Evolutionary conservation across 2,888 invertebrate species (phyloP).

Genomic region (Diarsia brunnea): DNA sequence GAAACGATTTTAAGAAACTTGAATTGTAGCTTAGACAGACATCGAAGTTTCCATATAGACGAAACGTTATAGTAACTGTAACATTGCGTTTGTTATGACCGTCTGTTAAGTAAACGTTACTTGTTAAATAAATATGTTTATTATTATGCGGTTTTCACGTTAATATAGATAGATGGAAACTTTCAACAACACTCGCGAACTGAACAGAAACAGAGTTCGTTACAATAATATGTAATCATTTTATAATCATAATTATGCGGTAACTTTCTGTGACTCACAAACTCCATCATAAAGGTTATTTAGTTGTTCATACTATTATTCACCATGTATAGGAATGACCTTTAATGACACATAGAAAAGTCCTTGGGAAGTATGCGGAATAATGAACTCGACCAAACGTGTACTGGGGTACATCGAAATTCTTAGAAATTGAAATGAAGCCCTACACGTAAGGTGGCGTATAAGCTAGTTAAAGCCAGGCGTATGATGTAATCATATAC

Average conservation of each 20-base stretch:
- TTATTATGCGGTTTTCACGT: constrained; percentile 20
- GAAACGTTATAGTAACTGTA: constrained; percentile 9
- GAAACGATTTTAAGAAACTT: neutral
- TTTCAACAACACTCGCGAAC: constrained; percentile 20
- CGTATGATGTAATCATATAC: constrained; percentile 36
- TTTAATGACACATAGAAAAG: constrained; percentile 34
- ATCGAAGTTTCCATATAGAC: neutral
- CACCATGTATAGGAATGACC: constrained; percentile 32
- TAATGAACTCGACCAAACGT: constrained; percentile 29
- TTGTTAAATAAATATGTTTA: constrained; percentile 46
- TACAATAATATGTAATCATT: constrained; percentile 25
- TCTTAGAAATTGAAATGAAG: constrained; percentile 50
- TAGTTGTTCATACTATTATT: constrained; percentile 21
- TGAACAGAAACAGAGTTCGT: constrained; percentile 30
- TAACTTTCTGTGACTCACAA: constrained; percentile 38
- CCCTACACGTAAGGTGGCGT: constrained; percentile 33
- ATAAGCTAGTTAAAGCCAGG: constrained; percentile 27
- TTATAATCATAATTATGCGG: constrained; percentile 37
- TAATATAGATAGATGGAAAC: constrained; percentile 21
- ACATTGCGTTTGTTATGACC: constrained; percentile 17
- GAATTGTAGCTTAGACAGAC: neutral
- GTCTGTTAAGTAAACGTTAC: constrained; percentile 5
- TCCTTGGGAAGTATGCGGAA: constrained; percentile 41
- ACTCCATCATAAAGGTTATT: constrained; percentile 18
- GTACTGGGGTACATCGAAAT: constrained; percentile 14